A percentile compares a stretch with the other conserved stretches of the same genome.
phyloP scores from a whole-genome alignment of 2,888 invertebrate species.

The Macrosoma leucophasiata region DNA sequence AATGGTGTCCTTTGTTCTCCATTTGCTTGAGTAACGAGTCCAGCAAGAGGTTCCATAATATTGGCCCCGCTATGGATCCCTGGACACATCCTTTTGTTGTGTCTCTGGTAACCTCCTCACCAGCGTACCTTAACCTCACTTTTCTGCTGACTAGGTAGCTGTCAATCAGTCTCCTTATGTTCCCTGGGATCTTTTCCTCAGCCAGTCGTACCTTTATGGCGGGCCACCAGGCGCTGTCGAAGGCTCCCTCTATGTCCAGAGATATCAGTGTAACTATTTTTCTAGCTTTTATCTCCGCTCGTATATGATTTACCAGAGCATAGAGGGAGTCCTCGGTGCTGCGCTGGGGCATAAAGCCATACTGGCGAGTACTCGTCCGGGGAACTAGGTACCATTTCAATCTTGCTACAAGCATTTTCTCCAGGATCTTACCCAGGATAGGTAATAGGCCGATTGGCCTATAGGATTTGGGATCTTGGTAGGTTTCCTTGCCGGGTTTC shows the following conservation, averaged over 20 bases:
- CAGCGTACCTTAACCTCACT: slow-evolving; percentile 6
- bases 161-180: slow-evolving; percentile 5
- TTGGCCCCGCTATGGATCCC: slow-evolving; percentile 17
- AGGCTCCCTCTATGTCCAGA: slow-evolving; percentile 8
- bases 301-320: too few species aligned
- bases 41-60: slow-evolving; percentile 13
- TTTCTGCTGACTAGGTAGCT: slow-evolving; percentile 13
- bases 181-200: slow-evolving; percentile 11
- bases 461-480: slow-evolving; percentile 15
- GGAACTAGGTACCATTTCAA: slow-evolving; percentile 14
- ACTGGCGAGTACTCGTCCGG: slow-evolving; percentile 11
- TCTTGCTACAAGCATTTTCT: slow-evolving; percentile 9
- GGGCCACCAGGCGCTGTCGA: slow-evolving; percentile 13
- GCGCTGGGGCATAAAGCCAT: slow-evolving; percentile 14
- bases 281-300: too few species aligned
- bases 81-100: slow-evolving; percentile 19
- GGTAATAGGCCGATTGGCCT: slow-evolving; percentile 16
- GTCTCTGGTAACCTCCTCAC: not conserved
- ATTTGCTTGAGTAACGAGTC: too few species aligned
- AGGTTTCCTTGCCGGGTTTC: too few species aligned
- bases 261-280: too few species aligned
- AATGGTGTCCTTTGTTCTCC: too few species aligned
- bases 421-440: slow-evolving; percentile 10
- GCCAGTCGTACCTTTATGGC: slow-evolving; percentile 3
- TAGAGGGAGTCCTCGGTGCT: slow-evolving; percentile 7